Conservation (phyloP, 1,140 invertebrate genomes). For the Mamestra configurata region DNA sequence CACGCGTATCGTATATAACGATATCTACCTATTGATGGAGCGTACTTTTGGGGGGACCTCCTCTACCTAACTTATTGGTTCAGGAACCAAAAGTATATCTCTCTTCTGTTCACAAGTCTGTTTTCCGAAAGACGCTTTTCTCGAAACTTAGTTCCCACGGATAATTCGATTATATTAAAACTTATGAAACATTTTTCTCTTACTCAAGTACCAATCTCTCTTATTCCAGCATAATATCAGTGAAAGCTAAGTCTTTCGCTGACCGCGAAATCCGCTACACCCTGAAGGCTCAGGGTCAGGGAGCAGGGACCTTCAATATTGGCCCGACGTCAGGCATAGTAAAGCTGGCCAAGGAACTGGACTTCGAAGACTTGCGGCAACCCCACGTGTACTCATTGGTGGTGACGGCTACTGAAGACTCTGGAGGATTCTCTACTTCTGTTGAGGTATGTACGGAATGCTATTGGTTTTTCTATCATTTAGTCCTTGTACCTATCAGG, state of each 20-base stretch:
- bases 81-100: too few species aligned
- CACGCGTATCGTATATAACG: too few species aligned
- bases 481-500: too few species aligned
- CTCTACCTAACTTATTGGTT: too few species aligned
- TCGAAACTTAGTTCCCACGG: too few species aligned
- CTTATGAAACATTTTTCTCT: not conserved
- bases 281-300: constrained; percentile 97
- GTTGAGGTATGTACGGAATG: constrained; percentile 91
- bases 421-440: constrained; percentile 97
- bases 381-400: constrained; percentile 97
- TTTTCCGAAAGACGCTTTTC: too few species aligned
- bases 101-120: too few species aligned
- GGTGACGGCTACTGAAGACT: constrained; percentile 98
- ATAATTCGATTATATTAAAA: too few species aligned
- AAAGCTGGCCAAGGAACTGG: constrained; percentile 97
- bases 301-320: constrained; percentile 98
- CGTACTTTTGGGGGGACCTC: too few species aligned
- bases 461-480: not conserved
- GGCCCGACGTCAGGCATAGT: constrained; percentile 97
- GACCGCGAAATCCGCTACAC: constrained; percentile 98
- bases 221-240: constrained; percentile 96
- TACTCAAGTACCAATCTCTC: constrained; percentile 35
- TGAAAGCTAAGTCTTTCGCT: constrained; percentile 98
- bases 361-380: constrained; percentile 97
- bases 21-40: too few species aligned